Base-by-base conservation (phyloP, 2,797 vertebrate species). In the Loriculus beryllinus region DNA sequence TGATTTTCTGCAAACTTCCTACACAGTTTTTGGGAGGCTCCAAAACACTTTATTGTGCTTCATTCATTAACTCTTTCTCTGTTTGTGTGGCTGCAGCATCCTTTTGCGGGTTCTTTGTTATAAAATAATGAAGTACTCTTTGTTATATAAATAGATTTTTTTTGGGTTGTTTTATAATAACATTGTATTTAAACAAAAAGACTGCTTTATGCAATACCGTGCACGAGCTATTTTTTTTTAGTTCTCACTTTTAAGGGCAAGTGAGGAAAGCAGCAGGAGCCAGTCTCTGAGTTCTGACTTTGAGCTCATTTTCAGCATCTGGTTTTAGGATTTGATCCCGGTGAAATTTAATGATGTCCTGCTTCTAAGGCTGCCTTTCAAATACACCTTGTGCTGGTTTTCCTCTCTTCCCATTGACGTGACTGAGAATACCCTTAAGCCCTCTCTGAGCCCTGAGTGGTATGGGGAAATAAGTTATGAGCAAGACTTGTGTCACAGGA, bases 1-100 rank as follows among this genome's bases (percentile, higher is more conserved):
- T 47, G 49, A 87, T 88, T 90, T 93, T 93, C 47, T 93, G 59
- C 59, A 91, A 86, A 78, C 28, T 85, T 93, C 22, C 39, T 65
- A 48, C 4, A 1, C 33, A 65, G 16, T 81, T 78, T 76, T 63
- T 89, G 62, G 54, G 57, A 78, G 21, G 35, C 31, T n/a, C 6
- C 28, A 5, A 40, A 74, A 69, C 84, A 4, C 25, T 22, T 85
- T 17, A 12, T 39, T 52, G 11, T 75, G 17, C 57, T 78, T 3
- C 54, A 40, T 89, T 78, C 49, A 16, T 85, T 92, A 94, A 91
- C 54, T 83, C 45, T 52, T 87, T 81, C 49, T 59, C 31, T 54
- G 20, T 23, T 28, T 80, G 8, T 49, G 18, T 57, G 48, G 4
- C 42, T 81, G 45, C 79, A 89, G 29, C 21, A 33, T 67, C 93